A percentile compares a stretch with the other conserved stretches of the same genome.
Conservation (phyloP, 2,888 invertebrate genomes). For the Carabus problematicus region DNA sequence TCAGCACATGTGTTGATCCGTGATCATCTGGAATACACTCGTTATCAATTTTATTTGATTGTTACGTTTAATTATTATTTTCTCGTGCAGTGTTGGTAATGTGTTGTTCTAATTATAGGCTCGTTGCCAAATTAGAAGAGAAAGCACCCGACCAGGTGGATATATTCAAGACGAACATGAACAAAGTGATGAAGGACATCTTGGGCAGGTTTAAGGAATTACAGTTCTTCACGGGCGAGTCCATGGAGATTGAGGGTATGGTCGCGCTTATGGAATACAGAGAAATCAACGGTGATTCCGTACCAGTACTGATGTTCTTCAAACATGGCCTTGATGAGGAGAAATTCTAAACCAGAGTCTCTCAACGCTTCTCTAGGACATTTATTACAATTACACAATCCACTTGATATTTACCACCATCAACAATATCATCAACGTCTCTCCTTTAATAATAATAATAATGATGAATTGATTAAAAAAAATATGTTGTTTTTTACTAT, state of each 20-base stretch:
- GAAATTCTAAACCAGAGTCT: constrained; percentile 75
- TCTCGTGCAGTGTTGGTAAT: too few species aligned
- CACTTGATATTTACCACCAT: constrained; percentile 1
- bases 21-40: too few species aligned
- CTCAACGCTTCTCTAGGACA: constrained; percentile 24
- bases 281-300: constrained; percentile 81
- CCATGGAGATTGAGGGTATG: constrained; percentile 93
- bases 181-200: constrained; percentile 92
- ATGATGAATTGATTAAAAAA: neutral
- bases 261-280: constrained; percentile 94
- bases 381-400: too few species aligned
- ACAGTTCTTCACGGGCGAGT: constrained; percentile 92
- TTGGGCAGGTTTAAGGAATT: constrained; percentile 89
- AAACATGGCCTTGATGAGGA: constrained; percentile 95
- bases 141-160: constrained; percentile 84
- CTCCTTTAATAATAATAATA: neutral
- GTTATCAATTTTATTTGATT: too few species aligned
- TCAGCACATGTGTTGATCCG: too few species aligned
- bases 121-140: constrained; percentile 82
- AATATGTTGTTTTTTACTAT: constrained; percentile 9
- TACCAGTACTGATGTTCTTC: constrained; percentile 93
- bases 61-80: too few species aligned
- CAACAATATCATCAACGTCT: neutral
- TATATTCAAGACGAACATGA: constrained; percentile 89
- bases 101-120: constrained; percentile 61